Conservation (phyloP, 2,888 invertebrate genomes). For the Tipula vernalis region DNA sequence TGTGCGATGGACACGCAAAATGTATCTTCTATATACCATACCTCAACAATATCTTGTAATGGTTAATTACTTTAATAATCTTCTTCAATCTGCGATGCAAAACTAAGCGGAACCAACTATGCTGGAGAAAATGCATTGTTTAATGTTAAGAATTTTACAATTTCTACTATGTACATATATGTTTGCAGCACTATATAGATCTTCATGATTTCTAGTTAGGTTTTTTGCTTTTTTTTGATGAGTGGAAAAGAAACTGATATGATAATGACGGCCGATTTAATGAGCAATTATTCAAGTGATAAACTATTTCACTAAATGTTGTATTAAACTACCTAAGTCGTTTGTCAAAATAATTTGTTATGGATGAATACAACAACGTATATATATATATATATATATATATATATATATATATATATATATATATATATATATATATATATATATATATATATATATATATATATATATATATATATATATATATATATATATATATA, state of each 20-base stretch:
- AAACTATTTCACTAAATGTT: too few relatives aligned
- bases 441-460: too few relatives aligned
- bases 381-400: too few relatives aligned
- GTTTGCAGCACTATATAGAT: not conserved
- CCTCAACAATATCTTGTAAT: not conserved
- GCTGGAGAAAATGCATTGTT: not conserved
- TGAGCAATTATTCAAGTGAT: too few relatives aligned
- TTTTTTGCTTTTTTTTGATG: not conserved
- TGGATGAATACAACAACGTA: too few relatives aligned
- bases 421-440: too few relatives aligned
- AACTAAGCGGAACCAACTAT: constrained; percentile 4
- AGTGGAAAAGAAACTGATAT: not conserved
- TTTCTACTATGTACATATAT: not conserved
- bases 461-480: too few relatives aligned
- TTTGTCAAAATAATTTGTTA: too few relatives aligned
- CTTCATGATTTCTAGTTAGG: not conserved
- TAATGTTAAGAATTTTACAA: not conserved
- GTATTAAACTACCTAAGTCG: too few relatives aligned
- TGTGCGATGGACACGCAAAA: not conserved
- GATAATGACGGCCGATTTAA: too few relatives aligned
- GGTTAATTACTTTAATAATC: not conserved
- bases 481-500: too few relatives aligned
- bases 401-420: too few relatives aligned
- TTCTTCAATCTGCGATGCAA: not conserved
- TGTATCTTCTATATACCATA: not conserved